A percentile compares a stretch with the other conserved stretches of the same genome.
phyloP scores from a whole-genome alignment of 2,888 invertebrate genomes.

The Agapostemon virescens region DNA sequence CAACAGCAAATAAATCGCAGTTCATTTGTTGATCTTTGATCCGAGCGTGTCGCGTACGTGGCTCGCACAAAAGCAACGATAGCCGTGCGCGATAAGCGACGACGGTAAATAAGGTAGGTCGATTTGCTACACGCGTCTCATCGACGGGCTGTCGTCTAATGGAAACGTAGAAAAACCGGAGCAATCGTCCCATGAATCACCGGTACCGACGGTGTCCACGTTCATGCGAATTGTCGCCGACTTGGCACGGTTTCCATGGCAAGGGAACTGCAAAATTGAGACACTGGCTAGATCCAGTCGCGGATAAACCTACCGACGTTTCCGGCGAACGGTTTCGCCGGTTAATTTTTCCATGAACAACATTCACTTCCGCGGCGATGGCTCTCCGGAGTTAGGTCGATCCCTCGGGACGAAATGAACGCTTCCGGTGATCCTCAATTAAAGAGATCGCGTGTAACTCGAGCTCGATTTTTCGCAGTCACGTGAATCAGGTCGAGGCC shows the following conservation, averaged over 20 bases:
- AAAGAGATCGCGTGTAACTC: constrained; percentile 58
- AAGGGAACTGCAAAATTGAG: background rate
- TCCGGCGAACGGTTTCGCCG: constrained; percentile 34
- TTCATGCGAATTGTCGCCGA: background rate
- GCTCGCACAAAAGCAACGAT: constrained; percentile 28
- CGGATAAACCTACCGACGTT: constrained; percentile 24
- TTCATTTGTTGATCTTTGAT: constrained; percentile 58
- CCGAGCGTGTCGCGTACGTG: constrained; percentile 27
- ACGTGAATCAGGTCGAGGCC: constrained; percentile 34
- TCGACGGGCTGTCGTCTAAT: background rate
- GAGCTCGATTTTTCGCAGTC: constrained; percentile 31
- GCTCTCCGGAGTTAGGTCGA: constrained; percentile 19
- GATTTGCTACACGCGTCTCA: constrained; percentile 25
- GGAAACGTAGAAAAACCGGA: constrained; percentile 17
- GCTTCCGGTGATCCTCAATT: constrained; percentile 49
- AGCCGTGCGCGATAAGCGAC: constrained; percentile 37
- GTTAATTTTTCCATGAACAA: constrained; percentile 37
- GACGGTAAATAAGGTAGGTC: constrained; percentile 32
- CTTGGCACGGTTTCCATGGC: background rate
- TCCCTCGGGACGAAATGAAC: constrained; percentile 28
- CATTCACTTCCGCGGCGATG: constrained; percentile 43
- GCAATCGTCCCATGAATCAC: constrained; percentile 33
- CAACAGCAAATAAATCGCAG: constrained; percentile 48
- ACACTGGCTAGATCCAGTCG: background rate
- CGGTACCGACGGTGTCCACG: background rate